Base-by-base conservation (phyloP, 2,888 invertebrate species). In the Ctena decussata region DNA sequence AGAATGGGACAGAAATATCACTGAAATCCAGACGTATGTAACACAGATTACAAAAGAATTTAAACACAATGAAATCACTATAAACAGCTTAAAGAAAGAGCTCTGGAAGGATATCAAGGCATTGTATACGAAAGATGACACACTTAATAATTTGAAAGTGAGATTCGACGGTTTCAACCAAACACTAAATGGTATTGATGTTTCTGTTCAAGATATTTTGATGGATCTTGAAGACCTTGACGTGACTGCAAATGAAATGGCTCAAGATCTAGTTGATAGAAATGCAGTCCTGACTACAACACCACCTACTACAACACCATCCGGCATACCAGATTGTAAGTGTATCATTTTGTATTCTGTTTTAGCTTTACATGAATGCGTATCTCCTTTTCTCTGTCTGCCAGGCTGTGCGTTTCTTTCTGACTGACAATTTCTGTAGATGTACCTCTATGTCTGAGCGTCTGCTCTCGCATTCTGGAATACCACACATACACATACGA, bases 251-350 rank as follows among this genome's bases (percentile, higher is more conserved):
- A 39, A 60, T 1, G 41, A 46, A 0, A 49, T 83, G 21, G 41
- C 74, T 21, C 69, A 37, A 0, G 70, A 82, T 44, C 46, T 89
- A 27, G 44, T 53, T 15, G 83, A 89, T 32, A 70, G 82, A n/a
- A 84, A 89, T 53, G 24, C 60, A 1, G 81, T 85, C 11, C 70
- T 89, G 27, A 89, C 89, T 18, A 89, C 89, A 0, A 89, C 89
- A 15, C 86, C 86, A 0, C 80, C 86, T 1, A 86, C 86, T 27
- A 86, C 86, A 27, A 86, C 86, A 35, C 89, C 89, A 1, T 78
- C 86, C 1, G 85, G 85, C 49, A 85, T 86, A 1, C 89, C 89
- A 18, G 78, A 82, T 1, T 89, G 89, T 89, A 79, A 85, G 89
- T 89, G 11, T 41, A 11, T 57, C 27, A 41, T 41, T 41, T 15